A percentile compares a stretch with the other conserved stretches of the same genome.
These are phyloP conservation scores for Atta colombica DNA, from an alignment of 1,140 invertebrate genomes.

Conservation along the genomic window DNA sequence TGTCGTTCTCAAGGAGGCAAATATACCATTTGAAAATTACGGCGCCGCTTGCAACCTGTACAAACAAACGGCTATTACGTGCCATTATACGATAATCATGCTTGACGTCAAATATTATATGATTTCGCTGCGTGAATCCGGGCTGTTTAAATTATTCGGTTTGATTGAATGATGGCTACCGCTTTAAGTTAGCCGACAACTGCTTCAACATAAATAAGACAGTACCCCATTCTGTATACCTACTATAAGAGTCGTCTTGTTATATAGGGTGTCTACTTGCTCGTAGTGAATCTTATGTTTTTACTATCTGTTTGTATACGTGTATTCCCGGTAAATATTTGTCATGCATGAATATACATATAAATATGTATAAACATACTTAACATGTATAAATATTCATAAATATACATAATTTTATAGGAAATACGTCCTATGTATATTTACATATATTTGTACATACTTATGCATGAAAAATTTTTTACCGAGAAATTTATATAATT, in stretches of 20 bases:
- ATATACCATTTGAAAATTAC: slow-evolving; percentile 75
- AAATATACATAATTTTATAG: no score
- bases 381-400: no score
- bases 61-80: slow-evolving; percentile 79
- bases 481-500: background rate
- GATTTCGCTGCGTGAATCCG: slow-evolving; percentile 83
- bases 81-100: slow-evolving; percentile 82
- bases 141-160: slow-evolving; percentile 83
- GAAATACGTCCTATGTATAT: no score
- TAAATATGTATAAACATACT: no score
- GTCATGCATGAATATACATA: no score
- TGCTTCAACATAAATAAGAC: slow-evolving; percentile 83
- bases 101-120: slow-evolving; percentile 84
- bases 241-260: slow-evolving; percentile 69
- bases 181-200: slow-evolving; percentile 83
- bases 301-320: background rate
- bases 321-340: background rate
- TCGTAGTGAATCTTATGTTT: background rate
- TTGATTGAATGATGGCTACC: slow-evolving; percentile 83
- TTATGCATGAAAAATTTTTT: no score
- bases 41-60: slow-evolving; percentile 78
- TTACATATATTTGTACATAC: no score
- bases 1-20: slow-evolving; percentile 71
- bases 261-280: slow-evolving; percentile 71
- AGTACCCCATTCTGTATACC: slow-evolving; percentile 72